These are phyloP conservation scores for Noctua pronuba DNA, from an alignment of 2,888 invertebrate species.

Conservation along the genomic window DNA sequence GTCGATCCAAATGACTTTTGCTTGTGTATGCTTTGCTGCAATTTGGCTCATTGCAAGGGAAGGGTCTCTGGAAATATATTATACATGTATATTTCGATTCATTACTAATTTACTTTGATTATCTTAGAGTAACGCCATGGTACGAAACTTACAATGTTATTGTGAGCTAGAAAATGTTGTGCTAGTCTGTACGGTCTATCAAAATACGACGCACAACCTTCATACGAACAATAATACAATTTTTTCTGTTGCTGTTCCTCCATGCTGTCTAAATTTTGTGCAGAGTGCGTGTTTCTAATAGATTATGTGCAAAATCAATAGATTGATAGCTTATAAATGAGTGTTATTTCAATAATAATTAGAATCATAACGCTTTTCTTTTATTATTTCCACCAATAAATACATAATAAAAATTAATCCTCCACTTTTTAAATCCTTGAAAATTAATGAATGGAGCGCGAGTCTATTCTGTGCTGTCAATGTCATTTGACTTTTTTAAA, in stretches of 20 bases:
- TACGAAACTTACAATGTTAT: slow-evolving; percentile 88
- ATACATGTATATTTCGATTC: slow-evolving; percentile 2
- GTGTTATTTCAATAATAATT: background rate
- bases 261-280: slow-evolving; percentile 34
- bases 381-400: background rate
- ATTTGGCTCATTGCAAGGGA: slow-evolving; percentile 89
- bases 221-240: slow-evolving; percentile 61
- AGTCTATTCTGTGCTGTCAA: background rate
- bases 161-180: slow-evolving; percentile 90
- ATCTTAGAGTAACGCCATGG: background rate
- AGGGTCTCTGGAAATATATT: slow-evolving; percentile 87
- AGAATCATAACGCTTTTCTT: background rate
- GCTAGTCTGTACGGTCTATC: slow-evolving; percentile 88
- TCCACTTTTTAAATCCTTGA: background rate
- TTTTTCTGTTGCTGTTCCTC: slow-evolving; percentile 59
- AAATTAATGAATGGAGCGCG: background rate
- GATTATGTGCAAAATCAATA: background rate
- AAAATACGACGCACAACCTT: slow-evolving; percentile 87
- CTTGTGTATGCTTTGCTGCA: slow-evolving; percentile 92
- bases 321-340: background rate
- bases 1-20: slow-evolving; percentile 91
- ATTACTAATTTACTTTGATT: background rate
- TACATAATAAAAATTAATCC: background rate
- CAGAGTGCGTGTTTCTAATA: background rate
- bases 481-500: background rate